phyloP scores from a whole-genome alignment of 2,797 vertebrate genomes.

The Crenichthys baileyi region DNA sequence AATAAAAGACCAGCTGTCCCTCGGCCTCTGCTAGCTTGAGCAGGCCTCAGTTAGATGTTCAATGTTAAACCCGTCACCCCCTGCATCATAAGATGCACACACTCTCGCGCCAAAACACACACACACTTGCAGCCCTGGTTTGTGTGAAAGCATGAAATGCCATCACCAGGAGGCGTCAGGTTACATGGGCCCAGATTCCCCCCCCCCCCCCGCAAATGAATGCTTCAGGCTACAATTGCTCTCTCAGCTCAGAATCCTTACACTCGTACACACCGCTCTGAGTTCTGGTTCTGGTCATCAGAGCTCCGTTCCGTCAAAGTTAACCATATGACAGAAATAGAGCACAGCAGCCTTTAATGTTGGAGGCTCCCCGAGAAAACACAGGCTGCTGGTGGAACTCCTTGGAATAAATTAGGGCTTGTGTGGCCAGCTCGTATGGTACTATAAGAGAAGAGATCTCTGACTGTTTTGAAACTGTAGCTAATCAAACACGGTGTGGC shows the following conservation, averaged over 20 bases:
- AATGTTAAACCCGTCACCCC: neutral
- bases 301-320: constrained; percentile 68
- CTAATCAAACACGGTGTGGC: constrained; percentile 57
- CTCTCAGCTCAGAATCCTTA: constrained; percentile 39
- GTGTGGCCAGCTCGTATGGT: constrained; percentile 61
- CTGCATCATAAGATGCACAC: constrained; percentile 10
- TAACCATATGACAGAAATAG: constrained; percentile 75
- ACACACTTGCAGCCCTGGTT: constrained; percentile 39
- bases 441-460: constrained; percentile 55
- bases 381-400: constrained; percentile 64
- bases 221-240: constrained; percentile 54
- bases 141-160: constrained; percentile 76
- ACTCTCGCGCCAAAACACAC: constrained; percentile 14
- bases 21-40: constrained; percentile 57
- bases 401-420: constrained; percentile 65
- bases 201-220: constrained; percentile 60
- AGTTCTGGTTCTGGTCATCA: constrained; percentile 29
- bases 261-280: constrained; percentile 14
- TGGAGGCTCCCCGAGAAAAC: constrained; percentile 57
- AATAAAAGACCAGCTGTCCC: constrained; percentile 83
- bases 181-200: constrained; percentile 73
- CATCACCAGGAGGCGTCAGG: constrained; percentile 72
- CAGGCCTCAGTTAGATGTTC: constrained; percentile 57
- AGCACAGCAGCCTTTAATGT: constrained; percentile 65
- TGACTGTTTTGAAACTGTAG: constrained; percentile 53